Percentiles rank a stretch among this genome's conserved stretches.
Conservation (phyloP, 2,113 vertebrate species). For the Zingel zingel region DNA sequence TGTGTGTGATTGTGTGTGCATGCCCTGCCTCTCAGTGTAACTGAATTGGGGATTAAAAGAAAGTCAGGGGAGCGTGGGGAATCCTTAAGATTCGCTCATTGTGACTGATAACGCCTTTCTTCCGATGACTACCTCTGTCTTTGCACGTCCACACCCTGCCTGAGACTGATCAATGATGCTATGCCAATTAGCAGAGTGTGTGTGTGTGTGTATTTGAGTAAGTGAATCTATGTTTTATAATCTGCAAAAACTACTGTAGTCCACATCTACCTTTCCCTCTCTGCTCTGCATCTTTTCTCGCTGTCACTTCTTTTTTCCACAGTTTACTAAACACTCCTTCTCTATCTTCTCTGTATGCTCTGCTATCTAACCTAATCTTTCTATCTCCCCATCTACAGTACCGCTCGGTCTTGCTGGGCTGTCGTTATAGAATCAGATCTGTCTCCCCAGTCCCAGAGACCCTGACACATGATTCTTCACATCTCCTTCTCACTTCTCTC, state of each 20-base stretch:
- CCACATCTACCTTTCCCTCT: constrained; percentile 31
- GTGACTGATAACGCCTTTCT: constrained; percentile 52
- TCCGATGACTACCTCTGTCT: constrained; percentile 39
- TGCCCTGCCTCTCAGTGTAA: constrained; percentile 40
- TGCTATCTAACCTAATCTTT: constrained; percentile 33
- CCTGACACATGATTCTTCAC: constrained; percentile 57
- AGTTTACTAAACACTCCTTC: constrained; percentile 46
- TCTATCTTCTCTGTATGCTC: constrained; percentile 29
- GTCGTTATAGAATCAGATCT: constrained; percentile 25
- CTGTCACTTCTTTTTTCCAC: constrained; percentile 46
- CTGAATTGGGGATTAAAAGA: constrained; percentile 66
- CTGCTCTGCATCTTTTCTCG: constrained; percentile 37
- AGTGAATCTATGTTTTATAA: constrained; percentile 23
- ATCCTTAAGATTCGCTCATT: constrained; percentile 66
- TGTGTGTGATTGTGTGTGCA: constrained; percentile 6
- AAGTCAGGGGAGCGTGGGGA: constrained; percentile 67
- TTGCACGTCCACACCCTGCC: constrained; percentile 20
- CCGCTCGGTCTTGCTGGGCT: constrained; percentile 32
- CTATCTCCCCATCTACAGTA: not conserved
- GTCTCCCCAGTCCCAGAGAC: constrained; percentile 40
- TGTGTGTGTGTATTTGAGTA: constrained; percentile 20
- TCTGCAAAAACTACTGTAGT: constrained; percentile 7
- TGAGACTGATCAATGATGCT: constrained; percentile 57
- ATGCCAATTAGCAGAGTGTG: constrained; percentile 56
- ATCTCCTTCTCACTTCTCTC: constrained; percentile 24